Evolutionary conservation across 2,797 vertebrate species (phyloP).

Genomic region (Pachyuromys duprasi): DNA sequence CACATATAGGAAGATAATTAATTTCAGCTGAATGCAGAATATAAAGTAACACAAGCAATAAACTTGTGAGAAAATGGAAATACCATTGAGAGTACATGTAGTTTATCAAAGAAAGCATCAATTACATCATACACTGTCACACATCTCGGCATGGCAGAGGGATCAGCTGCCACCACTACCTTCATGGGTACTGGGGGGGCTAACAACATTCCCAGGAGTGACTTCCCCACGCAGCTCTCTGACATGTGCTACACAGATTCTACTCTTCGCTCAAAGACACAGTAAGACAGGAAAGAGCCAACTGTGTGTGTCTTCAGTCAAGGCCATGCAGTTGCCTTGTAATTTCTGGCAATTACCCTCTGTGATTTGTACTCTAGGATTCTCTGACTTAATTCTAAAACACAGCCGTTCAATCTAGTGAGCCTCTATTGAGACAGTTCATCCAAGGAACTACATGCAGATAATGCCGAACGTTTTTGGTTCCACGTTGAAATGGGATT

Average conservation of each 20-base stretch:
- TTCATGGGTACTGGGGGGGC: not conserved
- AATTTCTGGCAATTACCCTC: not conserved
- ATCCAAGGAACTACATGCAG: not conserved
- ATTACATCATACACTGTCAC: not conserved
- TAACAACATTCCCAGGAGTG: not conserved
- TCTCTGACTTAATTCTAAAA: not conserved
- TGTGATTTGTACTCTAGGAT: not conserved
- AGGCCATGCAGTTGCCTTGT: not conserved
- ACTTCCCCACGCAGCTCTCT: not conserved
- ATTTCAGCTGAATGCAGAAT: not conserved
- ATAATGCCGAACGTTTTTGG: constrained; percentile 23
- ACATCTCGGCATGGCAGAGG: not conserved
- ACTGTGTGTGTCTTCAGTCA: not conserved
- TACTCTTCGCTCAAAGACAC: not conserved
- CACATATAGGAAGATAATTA: not conserved
- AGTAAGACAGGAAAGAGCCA: not conserved
- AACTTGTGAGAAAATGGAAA: not conserved
- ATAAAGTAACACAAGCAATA: not conserved
- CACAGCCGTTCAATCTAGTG: not conserved
- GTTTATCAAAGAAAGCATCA: not conserved
- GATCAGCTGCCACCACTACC: not conserved
- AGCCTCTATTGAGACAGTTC: not conserved
- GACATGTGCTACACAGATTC: not conserved
- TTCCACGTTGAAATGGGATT: constrained; percentile 30
- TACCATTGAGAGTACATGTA: not conserved